Conservation (phyloP, 2,113 vertebrate species). For the Columba livia region DNA sequence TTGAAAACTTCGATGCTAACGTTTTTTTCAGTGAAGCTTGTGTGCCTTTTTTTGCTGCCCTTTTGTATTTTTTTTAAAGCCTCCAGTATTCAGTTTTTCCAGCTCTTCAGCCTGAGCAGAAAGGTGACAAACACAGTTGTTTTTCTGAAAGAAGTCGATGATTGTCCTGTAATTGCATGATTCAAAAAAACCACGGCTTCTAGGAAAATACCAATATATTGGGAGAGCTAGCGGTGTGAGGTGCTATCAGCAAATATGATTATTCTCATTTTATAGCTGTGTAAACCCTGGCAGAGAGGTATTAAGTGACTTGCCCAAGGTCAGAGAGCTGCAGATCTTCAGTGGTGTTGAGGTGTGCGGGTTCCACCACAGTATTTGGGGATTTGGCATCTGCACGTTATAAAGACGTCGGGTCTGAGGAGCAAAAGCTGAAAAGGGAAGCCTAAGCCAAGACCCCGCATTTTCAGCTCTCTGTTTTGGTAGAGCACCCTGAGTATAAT, state of each 20-base stretch:
- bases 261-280: not conserved
- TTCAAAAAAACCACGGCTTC: not conserved
- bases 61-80: not conserved
- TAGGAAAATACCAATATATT: not conserved
- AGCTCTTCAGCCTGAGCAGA: not conserved
- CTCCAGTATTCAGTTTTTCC: not conserved
- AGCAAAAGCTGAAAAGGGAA: not conserved
- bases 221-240: not conserved
- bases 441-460: not conserved
- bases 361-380: not conserved
- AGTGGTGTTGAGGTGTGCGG: accelerated
- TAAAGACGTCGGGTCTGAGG: not conserved
- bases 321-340: not conserved
- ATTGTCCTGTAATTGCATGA: not conserved
- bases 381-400: not conserved
- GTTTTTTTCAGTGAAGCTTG: not conserved
- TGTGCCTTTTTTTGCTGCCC: not conserved
- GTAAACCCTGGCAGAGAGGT: not conserved
- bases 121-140: not conserved
- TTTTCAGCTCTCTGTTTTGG: not conserved
- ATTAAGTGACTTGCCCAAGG: not conserved
- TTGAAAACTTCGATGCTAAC: conserved; percentile 21
- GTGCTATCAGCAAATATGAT: not conserved
- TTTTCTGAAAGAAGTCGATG: not conserved
- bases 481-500: not conserved